Percentiles rank a stretch among this genome's conserved stretches.
Evolutionary conservation across 2,113 vertebrate species (phyloP).

Genomic region (Trichomycterus rosablanca): DNA sequence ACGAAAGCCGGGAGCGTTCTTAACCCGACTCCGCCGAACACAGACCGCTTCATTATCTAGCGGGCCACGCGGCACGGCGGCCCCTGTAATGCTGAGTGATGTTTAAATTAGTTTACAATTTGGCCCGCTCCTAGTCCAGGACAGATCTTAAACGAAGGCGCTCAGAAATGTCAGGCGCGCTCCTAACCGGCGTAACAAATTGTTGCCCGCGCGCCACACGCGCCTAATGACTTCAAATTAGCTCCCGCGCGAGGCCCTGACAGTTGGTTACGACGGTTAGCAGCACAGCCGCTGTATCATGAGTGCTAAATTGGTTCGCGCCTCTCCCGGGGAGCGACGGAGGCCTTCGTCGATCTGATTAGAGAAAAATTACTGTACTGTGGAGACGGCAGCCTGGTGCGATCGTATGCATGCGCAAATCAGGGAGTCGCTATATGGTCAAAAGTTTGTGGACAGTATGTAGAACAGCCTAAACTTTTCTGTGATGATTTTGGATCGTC

Average conservation of each 20-base stretch:
- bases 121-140: slow-evolving; percentile 94
- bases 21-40: slow-evolving; percentile 48
- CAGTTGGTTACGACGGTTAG: slow-evolving; percentile 99
- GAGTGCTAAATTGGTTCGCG: slow-evolving; percentile 98
- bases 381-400: too few relatives aligned
- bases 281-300: slow-evolving; percentile 95
- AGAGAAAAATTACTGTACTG: slow-evolving; percentile 97
- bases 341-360: slow-evolving; percentile 97
- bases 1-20: slow-evolving; percentile 28
- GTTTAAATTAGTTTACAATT: slow-evolving; percentile 99
- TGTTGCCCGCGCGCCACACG: slow-evolving; percentile 90
- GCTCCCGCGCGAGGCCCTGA: slow-evolving; percentile 93
- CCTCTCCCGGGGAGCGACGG: slow-evolving; percentile 82
- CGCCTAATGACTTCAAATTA: slow-evolving; percentile 99
- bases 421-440: too few relatives aligned
- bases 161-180: slow-evolving; percentile 87
- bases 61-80: slow-evolving; percentile 84
- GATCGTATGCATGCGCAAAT: too few relatives aligned
- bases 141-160: slow-evolving; percentile 87
- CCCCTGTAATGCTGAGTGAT: slow-evolving; percentile 97
- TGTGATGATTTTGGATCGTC: too few relatives aligned
- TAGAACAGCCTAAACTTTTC: too few relatives aligned
- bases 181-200: slow-evolving; percentile 98
- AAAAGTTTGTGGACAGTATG: too few relatives aligned
- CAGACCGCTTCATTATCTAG: slow-evolving; percentile 85